Base-by-base conservation (phyloP, 2,113 vertebrate species). In the Canis aureus region DNA sequence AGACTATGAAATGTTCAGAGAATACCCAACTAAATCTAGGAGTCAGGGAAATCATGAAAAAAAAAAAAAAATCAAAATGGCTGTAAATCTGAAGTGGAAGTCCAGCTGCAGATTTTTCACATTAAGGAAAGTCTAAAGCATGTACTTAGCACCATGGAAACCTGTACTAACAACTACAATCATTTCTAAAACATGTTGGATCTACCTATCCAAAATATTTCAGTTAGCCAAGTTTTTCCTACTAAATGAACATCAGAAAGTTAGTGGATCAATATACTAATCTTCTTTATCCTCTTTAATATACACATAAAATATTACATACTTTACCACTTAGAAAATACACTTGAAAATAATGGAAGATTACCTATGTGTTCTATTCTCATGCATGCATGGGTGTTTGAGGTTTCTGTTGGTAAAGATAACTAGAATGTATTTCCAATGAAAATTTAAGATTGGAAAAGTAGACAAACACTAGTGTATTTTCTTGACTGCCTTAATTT, bases 61-160 rank as follows among this genome's bases (percentile, higher is more conserved):
- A 76, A 94, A 88, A 94, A 88, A 88, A 74, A 35, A 35, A n/a
- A n/a, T 38, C 2, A 94, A 78, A 96, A 95, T 15, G 51, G 62
- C 62, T 97, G 1, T 96, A 85, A 95, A 94, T 81, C 49, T 86
- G 60, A 97, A 83, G 62, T 84, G 3, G 8, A 97, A 95, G 59
- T 80, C 55, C 51, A 96, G 20, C 19, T 92, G 51, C 73, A 95
- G 80, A 95, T 59, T 97, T 95, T 92, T 96, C 9, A 89, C 38
- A 95, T 79, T 89, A 91, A 94, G 82, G 71, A 90, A 97, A 96
- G 43, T 84, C 62, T 60, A 80, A 95, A 87, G 10, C 92, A 93
- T 97, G 55, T 67, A 83, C 32, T 96, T 43, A 94, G 80, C 67
- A 91, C 19, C 38, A 95, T n/a, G 86, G 35, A 92, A 92, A 96